Conservation (phyloP, 2,113 vertebrate genomes). For the Myocastor coypus region DNA sequence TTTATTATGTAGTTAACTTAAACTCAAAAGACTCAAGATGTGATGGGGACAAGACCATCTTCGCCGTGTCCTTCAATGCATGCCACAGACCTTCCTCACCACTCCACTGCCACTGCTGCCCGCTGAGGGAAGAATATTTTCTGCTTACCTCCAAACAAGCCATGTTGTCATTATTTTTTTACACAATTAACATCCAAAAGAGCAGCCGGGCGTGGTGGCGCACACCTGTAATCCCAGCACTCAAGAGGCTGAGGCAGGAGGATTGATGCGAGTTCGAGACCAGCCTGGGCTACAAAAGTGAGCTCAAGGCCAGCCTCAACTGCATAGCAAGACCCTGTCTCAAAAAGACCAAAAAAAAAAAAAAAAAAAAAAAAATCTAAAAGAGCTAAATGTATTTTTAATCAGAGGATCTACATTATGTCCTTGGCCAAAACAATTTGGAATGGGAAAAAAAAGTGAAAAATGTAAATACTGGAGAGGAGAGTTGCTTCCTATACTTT, state of each 20-base stretch:
- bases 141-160: background rate
- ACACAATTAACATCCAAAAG: slow-evolving; percentile 15
- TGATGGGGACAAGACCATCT: background rate
- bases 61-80: background rate
- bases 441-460: background rate
- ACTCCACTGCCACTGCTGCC: background rate
- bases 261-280: too few species aligned
- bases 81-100: background rate
- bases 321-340: too few species aligned
- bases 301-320: too few species aligned
- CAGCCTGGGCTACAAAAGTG: too few species aligned
- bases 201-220: too few species aligned
- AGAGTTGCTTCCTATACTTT: background rate
- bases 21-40: background rate
- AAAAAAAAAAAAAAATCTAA: too few species aligned
- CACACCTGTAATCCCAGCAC: too few species aligned
- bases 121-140: background rate
- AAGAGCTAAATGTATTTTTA: slow-evolving; percentile 44
- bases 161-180: background rate
- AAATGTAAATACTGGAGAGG: slow-evolving; percentile 14
- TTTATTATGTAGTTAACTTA: background rate
- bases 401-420: background rate
- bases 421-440: slow-evolving; percentile 30
- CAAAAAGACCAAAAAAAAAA: too few species aligned
- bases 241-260: too few species aligned